phyloP scores from a whole-genome alignment of 2,113 vertebrate species.

The Cettia cetti region DNA sequence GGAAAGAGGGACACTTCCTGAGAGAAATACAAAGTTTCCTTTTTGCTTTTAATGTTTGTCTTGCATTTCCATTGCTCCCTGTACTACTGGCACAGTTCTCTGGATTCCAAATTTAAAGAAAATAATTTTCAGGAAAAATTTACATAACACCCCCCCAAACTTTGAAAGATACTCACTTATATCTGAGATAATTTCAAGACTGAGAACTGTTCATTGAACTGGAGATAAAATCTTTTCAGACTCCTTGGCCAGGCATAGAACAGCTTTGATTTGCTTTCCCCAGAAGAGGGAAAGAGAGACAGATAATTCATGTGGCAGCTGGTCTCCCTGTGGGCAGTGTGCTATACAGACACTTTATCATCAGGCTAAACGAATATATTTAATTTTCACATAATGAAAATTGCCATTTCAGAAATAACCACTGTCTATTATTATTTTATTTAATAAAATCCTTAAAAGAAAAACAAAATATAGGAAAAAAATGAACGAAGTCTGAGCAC shows the following conservation, averaged over 20 bases:
- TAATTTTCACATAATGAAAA: slow-evolving; percentile 14
- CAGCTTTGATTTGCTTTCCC: not conserved
- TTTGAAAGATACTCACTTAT: not conserved
- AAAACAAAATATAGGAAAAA: not conserved
- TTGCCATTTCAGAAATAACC: not conserved
- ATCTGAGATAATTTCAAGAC: not conserved
- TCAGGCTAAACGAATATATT: slow-evolving; percentile 3
- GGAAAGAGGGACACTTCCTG: not conserved
- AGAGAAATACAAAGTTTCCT: not conserved
- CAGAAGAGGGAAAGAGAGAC: not conserved
- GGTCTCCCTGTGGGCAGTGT: not conserved
- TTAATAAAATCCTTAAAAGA: not conserved
- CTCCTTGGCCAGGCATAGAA: not conserved
- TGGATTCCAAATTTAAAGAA: not conserved
- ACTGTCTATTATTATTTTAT: not conserved
- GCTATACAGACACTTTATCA: not conserved
- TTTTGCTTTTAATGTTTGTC: not conserved
- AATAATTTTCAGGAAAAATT: not conserved
- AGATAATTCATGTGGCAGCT: slow-evolving; percentile 14
- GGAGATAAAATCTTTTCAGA: not conserved
- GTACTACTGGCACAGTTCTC: not conserved
- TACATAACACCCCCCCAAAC: not conserved
- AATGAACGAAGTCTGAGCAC: accelerated
- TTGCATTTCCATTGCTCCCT: not conserved
- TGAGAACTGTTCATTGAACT: not conserved